phyloP scores from a whole-genome alignment of 2,797 vertebrate genomes.

The Galaxias olidus region DNA sequence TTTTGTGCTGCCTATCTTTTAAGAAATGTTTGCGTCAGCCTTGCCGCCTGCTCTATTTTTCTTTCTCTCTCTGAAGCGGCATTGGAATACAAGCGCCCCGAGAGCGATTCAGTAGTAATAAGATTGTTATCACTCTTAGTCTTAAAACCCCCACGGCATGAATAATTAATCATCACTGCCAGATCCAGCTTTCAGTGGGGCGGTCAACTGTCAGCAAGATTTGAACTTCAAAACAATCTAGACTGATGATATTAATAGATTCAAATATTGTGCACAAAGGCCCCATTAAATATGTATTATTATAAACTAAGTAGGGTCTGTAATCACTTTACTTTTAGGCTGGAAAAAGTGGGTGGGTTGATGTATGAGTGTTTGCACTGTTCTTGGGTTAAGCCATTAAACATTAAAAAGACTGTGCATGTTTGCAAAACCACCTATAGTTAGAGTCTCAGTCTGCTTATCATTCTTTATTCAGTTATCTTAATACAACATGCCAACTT shows the following conservation, averaged over 20 bases:
- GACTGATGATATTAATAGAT: too few species aligned
- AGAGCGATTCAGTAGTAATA: neutral
- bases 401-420: too few species aligned
- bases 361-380: too few species aligned
- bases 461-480: neutral
- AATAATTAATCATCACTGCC: slow-evolving; percentile 25
- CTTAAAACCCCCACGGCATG: slow-evolving; percentile 26
- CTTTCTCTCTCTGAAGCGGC: neutral
- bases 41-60: neutral
- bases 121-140: slow-evolving; percentile 3
- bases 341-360: too few species aligned
- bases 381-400: too few species aligned
- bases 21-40: neutral
- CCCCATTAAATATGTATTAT: too few species aligned
- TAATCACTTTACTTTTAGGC: too few species aligned
- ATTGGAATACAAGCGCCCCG: neutral
- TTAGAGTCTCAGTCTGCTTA: neutral
- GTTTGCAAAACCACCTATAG: neutral
- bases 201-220: neutral
- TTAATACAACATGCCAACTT: slow-evolving; percentile 5
- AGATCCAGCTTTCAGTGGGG: slow-evolving; percentile 5
- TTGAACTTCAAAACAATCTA: neutral
- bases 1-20: neutral
- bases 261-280: too few species aligned
- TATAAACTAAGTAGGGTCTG: too few species aligned